These are phyloP conservation scores for Stenodera caucasica DNA, from an alignment of 2,888 invertebrate genomes.

Conservation along the genomic window DNA sequence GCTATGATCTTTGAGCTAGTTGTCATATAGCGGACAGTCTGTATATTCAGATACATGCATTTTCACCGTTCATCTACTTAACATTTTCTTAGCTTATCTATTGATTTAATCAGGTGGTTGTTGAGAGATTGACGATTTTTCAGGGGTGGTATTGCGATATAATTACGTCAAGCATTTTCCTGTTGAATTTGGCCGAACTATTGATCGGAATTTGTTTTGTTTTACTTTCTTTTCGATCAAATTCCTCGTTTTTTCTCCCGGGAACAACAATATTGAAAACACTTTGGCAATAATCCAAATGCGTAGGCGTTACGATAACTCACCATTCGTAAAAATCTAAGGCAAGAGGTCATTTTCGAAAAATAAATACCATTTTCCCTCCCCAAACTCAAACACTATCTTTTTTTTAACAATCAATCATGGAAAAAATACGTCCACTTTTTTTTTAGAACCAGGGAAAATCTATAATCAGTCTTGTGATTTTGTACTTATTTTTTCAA, in stretches of 20 bases:
- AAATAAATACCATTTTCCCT: conserved; percentile 18
- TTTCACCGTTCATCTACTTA: too few relatives aligned
- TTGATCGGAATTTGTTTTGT: not conserved
- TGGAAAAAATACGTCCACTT: conserved; percentile 11
- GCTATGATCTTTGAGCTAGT: too few relatives aligned
- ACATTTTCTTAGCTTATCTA: too few relatives aligned
- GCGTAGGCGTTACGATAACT: conserved; percentile 34
- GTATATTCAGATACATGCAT: too few relatives aligned
- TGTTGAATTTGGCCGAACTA: too few relatives aligned
- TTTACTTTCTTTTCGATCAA: conserved; percentile 1
- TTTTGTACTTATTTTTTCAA: not conserved
- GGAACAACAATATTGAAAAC: not conserved
- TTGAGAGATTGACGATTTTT: too few relatives aligned
- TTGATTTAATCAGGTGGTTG: conserved; percentile 2
- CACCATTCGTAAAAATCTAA: conserved; percentile 55
- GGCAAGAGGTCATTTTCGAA: conserved; percentile 49
- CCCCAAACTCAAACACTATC: not conserved
- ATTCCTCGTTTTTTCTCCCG: not conserved
- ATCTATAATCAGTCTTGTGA: not conserved
- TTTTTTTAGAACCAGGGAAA: not conserved
- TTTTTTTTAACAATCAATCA: not conserved
- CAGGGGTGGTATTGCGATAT: not conserved
- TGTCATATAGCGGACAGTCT: too few relatives aligned
- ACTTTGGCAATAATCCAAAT: conserved; percentile 4
- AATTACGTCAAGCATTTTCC: not conserved